Base-by-base conservation (phyloP, 92 coral and sea anemone species). In the Umimayanthus kanabou region DNA sequence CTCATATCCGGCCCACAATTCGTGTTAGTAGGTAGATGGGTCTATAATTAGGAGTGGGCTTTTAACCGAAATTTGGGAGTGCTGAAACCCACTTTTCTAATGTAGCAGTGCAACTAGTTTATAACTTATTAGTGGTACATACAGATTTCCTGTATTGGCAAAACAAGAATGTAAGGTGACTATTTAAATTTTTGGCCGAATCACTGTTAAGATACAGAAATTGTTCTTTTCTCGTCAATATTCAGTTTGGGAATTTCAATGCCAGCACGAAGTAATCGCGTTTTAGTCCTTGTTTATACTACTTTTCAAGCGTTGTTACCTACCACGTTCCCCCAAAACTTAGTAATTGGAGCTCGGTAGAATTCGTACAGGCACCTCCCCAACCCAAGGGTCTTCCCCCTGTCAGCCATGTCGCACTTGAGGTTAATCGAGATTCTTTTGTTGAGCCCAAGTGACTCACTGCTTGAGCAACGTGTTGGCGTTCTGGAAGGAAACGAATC, bases 301-400 rank as follows among this genome's bases (percentile, higher is more conserved):
- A 9, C 26, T 61, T 61, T 61, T 61, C 26, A 61, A 18, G 4
- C n/a, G 69, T 61, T 1, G 22, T 30, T 55, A 88, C 90, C 1
- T 65, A 94, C 98, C 95, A 94, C 90, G 88, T 94, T 94, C 33
- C 91, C 93, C 98, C 98, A 94, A 88, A 94, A 94, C 76, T 94
- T 94, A 2, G 98, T 93, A 72, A 94, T 93, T 6, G 98, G 98
- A 79, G 98, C 98, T 25, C 93, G 89, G 81, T 93, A 88, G 85
- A 94, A 94, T 57, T 92, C 97, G 86, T 84, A 78, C 20, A 95
- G 75, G 55, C 91, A 88, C 25, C 88, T 77, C 3, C 85, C 93
- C 40, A 89, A 72, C 14, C 91, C 81, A n/a, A 91, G 76, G 33
- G 64, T 25, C 18, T 73, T 37, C 30, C 78, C 87, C 25, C 64